phyloP scores from a whole-genome alignment of 37 sponge, comb jelly and placozoan species.

The Crambe crambe region DNA sequence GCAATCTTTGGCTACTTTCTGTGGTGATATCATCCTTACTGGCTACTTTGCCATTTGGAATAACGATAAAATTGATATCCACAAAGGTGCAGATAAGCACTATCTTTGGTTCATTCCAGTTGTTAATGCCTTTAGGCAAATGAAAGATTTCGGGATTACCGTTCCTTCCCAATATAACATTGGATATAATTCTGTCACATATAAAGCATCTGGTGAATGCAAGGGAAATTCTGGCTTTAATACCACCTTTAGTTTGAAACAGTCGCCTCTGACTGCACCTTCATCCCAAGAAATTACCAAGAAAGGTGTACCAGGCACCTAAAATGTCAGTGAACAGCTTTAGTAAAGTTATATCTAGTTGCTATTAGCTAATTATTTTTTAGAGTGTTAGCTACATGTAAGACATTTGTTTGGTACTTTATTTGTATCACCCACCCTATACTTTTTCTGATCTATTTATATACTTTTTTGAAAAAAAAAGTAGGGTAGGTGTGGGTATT shows the following conservation, averaged over 20 bases:
- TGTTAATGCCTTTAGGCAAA: neutral
- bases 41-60: neutral
- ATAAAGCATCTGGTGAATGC: neutral
- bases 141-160: neutral
- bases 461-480: too few species aligned
- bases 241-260: neutral
- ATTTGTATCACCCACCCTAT: too few species aligned
- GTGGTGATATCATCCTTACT: neutral
- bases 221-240: neutral
- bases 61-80: neutral
- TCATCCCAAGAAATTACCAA: too few species aligned
- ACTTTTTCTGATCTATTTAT: too few species aligned
- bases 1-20: neutral
- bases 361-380: too few species aligned
- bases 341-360: too few species aligned
- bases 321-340: too few species aligned
- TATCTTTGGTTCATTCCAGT: slow-evolving; percentile 2
- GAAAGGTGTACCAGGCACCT: too few species aligned
- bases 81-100: neutral
- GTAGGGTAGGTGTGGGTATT: too few species aligned
- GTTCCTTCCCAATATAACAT: neutral
- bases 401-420: too few species aligned
- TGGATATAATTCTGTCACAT: neutral
- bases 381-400: too few species aligned
- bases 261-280: neutral